These are phyloP conservation scores for Saccostrea echinata DNA, from an alignment of 1,140 invertebrate genomes.

Conservation along the genomic window DNA sequence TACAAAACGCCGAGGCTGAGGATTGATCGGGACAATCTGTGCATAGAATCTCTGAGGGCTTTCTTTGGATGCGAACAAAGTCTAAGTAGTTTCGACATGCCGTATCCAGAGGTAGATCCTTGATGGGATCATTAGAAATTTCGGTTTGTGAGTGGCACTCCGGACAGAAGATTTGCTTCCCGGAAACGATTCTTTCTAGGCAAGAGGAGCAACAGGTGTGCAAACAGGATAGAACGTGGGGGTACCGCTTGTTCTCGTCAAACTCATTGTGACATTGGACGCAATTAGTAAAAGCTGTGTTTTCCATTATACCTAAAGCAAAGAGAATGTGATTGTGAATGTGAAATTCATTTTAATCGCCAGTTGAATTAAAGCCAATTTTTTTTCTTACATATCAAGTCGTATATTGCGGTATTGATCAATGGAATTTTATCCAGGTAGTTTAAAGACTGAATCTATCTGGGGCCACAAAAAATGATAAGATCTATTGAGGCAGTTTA, in stretches of 20 bases:
- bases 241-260: slow-evolving; percentile 51
- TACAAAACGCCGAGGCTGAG: slow-evolving; percentile 54
- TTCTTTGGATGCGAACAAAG: slow-evolving; percentile 55
- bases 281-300: slow-evolving; percentile 42
- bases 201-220: slow-evolving; percentile 57
- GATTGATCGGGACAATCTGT: slow-evolving; percentile 58
- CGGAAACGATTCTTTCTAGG: slow-evolving; percentile 44
- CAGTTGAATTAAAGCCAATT: slow-evolving; percentile 21
- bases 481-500: slow-evolving; percentile 21
- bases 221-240: slow-evolving; percentile 50
- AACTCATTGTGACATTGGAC: slow-evolving; percentile 54
- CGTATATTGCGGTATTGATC: background rate
- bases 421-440: slow-evolving; percentile 29
- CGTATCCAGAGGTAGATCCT: slow-evolving; percentile 51
- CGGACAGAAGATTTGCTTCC: slow-evolving; percentile 45
- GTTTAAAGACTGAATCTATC: slow-evolving; percentile 32
- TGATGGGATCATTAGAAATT: slow-evolving; percentile 6
- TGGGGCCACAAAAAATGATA: slow-evolving; percentile 13
- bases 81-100: slow-evolving; percentile 57
- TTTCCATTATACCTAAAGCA: slow-evolving; percentile 37
- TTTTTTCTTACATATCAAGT: background rate
- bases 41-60: slow-evolving; percentile 51
- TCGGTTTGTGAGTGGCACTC: slow-evolving; percentile 50
- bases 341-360: slow-evolving; percentile 24
- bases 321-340: slow-evolving; percentile 13